A percentile compares a stretch with the other conserved stretches of the same genome.
Evolutionary conservation across 2,113 vertebrate genomes (phyloP).

Genomic region (Donacobius atricapilla): DNA sequence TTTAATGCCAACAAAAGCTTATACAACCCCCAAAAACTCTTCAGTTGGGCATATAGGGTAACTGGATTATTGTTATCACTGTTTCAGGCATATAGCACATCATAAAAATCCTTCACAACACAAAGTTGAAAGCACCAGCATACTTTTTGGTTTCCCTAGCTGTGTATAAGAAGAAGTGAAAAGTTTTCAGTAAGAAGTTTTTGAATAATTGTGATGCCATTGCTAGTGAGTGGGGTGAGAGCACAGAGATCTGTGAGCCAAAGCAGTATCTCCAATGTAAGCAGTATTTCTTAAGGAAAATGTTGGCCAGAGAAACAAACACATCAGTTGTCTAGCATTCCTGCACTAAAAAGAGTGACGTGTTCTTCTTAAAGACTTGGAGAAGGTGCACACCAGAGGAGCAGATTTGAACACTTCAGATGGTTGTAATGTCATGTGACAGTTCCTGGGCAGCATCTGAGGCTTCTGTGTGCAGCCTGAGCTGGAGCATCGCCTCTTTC

Average conservation of each 20-base stretch:
- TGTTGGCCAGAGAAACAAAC: neutral
- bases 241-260: neutral
- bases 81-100: conserved; percentile 40
- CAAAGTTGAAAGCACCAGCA: neutral
- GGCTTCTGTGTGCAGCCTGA: neutral
- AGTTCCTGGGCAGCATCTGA: neutral
- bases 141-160: neutral
- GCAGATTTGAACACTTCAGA: neutral
- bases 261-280: neutral
- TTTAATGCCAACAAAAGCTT: conserved; percentile 39
- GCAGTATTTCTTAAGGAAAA: neutral
- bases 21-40: conserved; percentile 21
- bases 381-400: neutral
- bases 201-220: neutral
- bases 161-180: neutral
- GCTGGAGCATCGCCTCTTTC: conserved; percentile 18
- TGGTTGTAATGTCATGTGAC: neutral
- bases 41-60: neutral
- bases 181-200: conserved; percentile 1
- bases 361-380: neutral
- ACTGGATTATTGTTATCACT: neutral
- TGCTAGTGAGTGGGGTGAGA: neutral
- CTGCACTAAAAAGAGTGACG: neutral
- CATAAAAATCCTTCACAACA: conserved; percentile 28
- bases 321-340: neutral